These are phyloP conservation scores for Yoshiicerus persimilis DNA, from an alignment of 1,140 invertebrate species.

Conservation along the genomic window DNA sequence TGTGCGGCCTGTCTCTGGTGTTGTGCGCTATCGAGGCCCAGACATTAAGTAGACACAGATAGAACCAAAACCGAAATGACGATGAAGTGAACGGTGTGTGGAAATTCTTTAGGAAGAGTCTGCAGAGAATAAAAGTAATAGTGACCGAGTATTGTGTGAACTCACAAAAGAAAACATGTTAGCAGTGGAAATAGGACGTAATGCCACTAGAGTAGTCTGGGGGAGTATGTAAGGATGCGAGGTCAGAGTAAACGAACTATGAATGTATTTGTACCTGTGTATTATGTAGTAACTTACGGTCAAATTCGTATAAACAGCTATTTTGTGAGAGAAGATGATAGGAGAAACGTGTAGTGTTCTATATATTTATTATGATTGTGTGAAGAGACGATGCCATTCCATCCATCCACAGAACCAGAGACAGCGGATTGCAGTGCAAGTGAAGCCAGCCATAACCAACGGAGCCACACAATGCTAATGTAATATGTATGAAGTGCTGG, in stretches of 20 bases:
- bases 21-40: no score
- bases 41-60: no score
- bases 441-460: not conserved
- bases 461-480: not conserved
- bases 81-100: not conserved
- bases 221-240: not conserved
- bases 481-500: not conserved
- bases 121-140: not conserved
- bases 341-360: not conserved
- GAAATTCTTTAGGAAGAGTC: not conserved
- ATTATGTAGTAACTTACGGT: not conserved
- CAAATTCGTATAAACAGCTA: not conserved
- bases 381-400: not conserved
- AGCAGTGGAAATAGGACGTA: no score
- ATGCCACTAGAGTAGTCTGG: not conserved
- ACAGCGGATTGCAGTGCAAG: not conserved
- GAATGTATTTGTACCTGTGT: not conserved
- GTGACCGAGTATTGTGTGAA: not conserved
- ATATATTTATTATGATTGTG: not conserved
- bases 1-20: not conserved
- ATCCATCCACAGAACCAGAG: not conserved
- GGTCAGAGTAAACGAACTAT: not conserved
- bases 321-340: not conserved
- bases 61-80: not conserved
- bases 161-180: no score